These are phyloP conservation scores for Atethmia centrago DNA, from an alignment of 2,888 invertebrate species.

Conservation along the genomic window DNA sequence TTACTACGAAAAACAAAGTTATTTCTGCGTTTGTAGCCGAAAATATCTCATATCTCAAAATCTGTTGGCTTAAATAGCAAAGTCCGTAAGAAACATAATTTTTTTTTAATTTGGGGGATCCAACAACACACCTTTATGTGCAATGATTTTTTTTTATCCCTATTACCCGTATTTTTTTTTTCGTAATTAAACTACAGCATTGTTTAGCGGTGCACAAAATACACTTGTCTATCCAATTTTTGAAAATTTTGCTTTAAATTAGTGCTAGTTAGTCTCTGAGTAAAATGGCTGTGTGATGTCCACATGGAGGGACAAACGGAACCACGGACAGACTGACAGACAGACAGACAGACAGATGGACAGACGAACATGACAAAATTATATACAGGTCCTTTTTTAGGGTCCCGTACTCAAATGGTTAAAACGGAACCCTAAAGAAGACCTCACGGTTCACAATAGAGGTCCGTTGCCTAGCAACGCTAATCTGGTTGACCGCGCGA, in stretches of 20 bases:
- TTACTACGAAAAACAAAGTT: not conserved
- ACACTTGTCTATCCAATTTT: not conserved
- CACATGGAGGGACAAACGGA: too few species aligned
- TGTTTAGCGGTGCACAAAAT: not conserved
- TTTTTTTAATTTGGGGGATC: not conserved
- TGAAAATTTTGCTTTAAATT: too few species aligned
- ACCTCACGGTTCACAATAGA: slow-evolving; percentile 45
- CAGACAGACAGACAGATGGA: not conserved
- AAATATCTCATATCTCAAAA: not conserved
- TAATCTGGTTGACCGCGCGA: slow-evolving; percentile 71
- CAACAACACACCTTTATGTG: not conserved
- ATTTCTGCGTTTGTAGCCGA: not conserved
- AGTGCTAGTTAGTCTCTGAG: not conserved
- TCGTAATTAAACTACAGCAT: not conserved
- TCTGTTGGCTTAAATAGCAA: not conserved
- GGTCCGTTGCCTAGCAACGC: slow-evolving; percentile 62
- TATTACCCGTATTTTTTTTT: too few species aligned
- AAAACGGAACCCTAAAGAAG: slow-evolving; percentile 11
- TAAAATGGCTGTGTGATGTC: not conserved
- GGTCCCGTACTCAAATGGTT: not conserved
- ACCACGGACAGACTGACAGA: too few species aligned
- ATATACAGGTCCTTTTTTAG: not conserved
- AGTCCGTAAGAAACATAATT: not conserved
- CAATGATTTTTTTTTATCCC: not conserved
- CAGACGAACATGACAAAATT: not conserved